Conservation (phyloP, 2,888 invertebrate species). For the Rhyacophila evoluta region DNA sequence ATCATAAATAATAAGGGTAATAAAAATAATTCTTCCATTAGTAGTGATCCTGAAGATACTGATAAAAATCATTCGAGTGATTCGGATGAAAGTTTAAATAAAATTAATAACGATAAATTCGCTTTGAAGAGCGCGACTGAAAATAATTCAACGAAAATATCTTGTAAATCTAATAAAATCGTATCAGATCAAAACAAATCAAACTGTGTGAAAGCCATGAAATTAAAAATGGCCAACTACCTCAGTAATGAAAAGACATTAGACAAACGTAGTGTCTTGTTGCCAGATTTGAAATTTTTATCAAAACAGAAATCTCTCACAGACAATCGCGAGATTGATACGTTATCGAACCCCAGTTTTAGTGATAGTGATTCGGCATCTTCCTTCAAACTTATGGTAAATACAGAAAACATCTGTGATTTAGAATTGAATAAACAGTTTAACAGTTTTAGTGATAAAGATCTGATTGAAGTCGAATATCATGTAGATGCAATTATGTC, state of each 20-base stretch:
- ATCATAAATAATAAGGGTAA: no score
- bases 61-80: neutral
- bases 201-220: conserved; percentile 5
- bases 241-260: conserved; percentile 28
- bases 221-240: conserved; percentile 34
- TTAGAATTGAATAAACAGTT: neutral
- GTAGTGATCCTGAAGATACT: neutral
- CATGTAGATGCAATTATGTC: neutral
- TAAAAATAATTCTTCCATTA: neutral
- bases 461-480: neutral
- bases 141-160: conserved; percentile 28
- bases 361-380: conserved; percentile 5
- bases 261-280: neutral
- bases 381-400: conserved; percentile 3
- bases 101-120: conserved; percentile 25
- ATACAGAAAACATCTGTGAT: neutral
- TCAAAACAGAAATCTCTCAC: conserved; percentile 1
- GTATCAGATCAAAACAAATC: neutral
- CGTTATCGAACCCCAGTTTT: neutral
- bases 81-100: neutral
- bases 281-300: neutral
- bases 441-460: neutral
- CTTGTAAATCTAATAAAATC: neutral
- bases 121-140: conserved; percentile 31
- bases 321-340: neutral